Conservation (phyloP, 1,140 invertebrate genomes). For the Atta texana region DNA sequence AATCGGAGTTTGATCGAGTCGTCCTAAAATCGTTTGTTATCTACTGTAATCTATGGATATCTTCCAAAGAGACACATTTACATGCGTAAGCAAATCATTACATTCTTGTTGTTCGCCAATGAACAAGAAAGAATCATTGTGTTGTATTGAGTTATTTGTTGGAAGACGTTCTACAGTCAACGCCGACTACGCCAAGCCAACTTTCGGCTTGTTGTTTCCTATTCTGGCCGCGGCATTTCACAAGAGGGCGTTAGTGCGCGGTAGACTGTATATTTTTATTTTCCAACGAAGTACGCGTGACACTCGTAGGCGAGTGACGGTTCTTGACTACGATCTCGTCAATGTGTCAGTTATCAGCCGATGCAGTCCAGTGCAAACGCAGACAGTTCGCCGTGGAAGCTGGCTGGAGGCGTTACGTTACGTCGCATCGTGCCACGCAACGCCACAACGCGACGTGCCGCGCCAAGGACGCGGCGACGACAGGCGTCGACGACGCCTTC, state of each 20-base stretch:
- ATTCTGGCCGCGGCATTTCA: background rate
- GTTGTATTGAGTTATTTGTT: too few relatives aligned
- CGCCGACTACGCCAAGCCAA: background rate
- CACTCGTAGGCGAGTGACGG: background rate
- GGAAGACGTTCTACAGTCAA: too few relatives aligned
- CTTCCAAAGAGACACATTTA: too few relatives aligned
- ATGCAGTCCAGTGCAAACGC: background rate
- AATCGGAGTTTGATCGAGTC: too few relatives aligned
- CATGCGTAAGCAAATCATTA: too few relatives aligned
- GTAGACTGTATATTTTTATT: background rate
- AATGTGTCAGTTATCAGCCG: conserved; percentile 46
- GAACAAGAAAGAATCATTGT: too few relatives aligned
- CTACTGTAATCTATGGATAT: background rate
- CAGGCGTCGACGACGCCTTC: conserved; percentile 36
- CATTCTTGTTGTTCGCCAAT: too few relatives aligned
- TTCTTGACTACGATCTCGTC: background rate
- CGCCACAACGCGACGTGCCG: conserved; percentile 15
- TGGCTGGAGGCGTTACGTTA: conserved; percentile 33
- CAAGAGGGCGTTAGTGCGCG: conserved; percentile 11
- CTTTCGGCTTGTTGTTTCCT: background rate
- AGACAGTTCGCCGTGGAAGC: conserved; percentile 46
- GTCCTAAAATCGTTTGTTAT: background rate
- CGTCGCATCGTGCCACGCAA: background rate
- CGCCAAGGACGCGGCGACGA: conserved; percentile 49
- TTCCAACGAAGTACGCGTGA: background rate